Evolutionary conservation across 2,888 invertebrate species (phyloP).

Genomic region (Pocota personata): DNA sequence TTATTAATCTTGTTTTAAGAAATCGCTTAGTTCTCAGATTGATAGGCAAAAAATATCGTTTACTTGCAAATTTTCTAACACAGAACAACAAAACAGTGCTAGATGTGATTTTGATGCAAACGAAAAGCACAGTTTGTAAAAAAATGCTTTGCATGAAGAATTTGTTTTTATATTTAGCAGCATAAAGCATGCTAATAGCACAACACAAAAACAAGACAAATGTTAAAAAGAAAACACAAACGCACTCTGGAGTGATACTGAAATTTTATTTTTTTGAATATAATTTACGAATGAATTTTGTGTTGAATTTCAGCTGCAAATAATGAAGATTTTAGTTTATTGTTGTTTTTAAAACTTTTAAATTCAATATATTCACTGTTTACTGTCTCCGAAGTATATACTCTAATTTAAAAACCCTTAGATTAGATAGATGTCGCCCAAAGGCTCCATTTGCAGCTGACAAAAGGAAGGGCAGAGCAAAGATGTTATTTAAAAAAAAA

Average conservation of each 20-base stretch:
- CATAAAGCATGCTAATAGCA: slow-evolving; percentile 53
- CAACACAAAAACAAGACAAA: slow-evolving; percentile 4
- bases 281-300: slow-evolving; percentile 21
- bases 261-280: neutral
- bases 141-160: slow-evolving; percentile 12
- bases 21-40: slow-evolving; percentile 18
- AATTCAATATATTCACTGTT: too few species aligned
- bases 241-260: neutral
- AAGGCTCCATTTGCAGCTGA: too few species aligned
- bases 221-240: slow-evolving; percentile 10
- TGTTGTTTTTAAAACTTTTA: neutral
- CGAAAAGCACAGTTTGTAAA: neutral
- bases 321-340: neutral
- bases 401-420: too few species aligned
- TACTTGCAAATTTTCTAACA: neutral
- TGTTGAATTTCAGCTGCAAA: slow-evolving; percentile 19
- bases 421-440: too few species aligned
- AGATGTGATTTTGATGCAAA: slow-evolving; percentile 24
- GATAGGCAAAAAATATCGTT: neutral
- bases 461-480: too few species aligned
- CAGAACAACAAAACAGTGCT: neutral
- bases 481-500: too few species aligned
- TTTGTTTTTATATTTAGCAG: neutral
- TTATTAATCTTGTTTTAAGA: neutral
- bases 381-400: too few species aligned